Conservation (phyloP, 2,888 invertebrate genomes). For the Alentia gelatinosa region DNA sequence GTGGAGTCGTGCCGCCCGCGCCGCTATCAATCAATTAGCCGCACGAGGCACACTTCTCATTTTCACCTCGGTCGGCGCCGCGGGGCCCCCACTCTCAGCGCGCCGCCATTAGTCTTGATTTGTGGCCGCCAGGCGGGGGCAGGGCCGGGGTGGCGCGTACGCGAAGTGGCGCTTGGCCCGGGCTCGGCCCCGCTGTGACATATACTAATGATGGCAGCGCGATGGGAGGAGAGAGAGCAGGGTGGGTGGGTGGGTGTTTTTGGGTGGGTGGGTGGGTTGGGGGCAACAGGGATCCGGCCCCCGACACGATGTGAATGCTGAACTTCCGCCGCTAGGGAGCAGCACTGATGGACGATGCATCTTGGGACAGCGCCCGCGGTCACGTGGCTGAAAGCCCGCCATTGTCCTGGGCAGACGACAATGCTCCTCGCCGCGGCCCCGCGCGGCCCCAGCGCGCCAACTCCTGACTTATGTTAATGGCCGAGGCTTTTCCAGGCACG, state of each 20-base stretch:
- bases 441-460: not conserved
- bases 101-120: slow-evolving; percentile 49
- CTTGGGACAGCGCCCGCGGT: slow-evolving; percentile 26
- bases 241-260: not conserved
- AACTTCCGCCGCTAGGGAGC: slow-evolving; percentile 51
- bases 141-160: not conserved
- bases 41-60: slow-evolving; percentile 36
- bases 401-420: slow-evolving; percentile 7
- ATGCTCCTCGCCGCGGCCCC: not conserved
- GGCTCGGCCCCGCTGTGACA: slow-evolving; percentile 23
- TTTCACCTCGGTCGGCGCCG: slow-evolving; percentile 1
- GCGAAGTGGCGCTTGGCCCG: slow-evolving; percentile 44
- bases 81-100: not conserved
- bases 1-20: not conserved
- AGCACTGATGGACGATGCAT: slow-evolving; percentile 48
- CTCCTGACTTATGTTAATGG: slow-evolving; percentile 45
- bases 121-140: slow-evolving; percentile 25
- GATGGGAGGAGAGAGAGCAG: not conserved
- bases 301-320: slow-evolving; percentile 41
- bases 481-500: not conserved
- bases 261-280: not conserved
- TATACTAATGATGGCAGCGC: slow-evolving; percentile 50
- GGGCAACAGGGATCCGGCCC: not conserved
- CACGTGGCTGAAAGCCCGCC: slow-evolving; percentile 17
- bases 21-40: slow-evolving; percentile 47